Evolutionary conservation across 2,113 vertebrate species (phyloP).

Genomic region (Theristicus caerulescens): DNA sequence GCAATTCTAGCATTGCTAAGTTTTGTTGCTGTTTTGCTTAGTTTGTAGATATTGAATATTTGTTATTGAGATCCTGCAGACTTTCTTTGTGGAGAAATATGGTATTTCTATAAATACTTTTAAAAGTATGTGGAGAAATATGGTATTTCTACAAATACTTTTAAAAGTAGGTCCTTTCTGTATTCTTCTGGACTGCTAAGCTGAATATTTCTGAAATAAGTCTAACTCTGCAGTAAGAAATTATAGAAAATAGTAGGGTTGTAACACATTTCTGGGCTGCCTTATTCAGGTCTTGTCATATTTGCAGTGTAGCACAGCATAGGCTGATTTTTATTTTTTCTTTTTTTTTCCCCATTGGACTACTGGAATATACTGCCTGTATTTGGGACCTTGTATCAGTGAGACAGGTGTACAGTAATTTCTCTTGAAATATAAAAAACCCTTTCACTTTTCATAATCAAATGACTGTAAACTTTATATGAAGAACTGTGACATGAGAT

Average conservation of each 20-base stretch:
- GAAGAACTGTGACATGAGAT: background rate
- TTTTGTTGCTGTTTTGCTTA: background rate
- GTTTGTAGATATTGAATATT: background rate
- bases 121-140: too few relatives aligned
- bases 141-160: too few relatives aligned
- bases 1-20: background rate
- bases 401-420: background rate
- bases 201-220: background rate
- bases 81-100: background rate
- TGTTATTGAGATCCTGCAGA: background rate
- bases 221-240: background rate
- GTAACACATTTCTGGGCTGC: background rate
- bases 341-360: background rate
- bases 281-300: background rate
- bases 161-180: background rate
- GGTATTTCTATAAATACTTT: background rate
- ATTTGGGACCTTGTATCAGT: background rate
- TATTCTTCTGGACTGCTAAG: background rate
- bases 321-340: background rate
- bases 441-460: background rate
- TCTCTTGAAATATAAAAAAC: background rate
- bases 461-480: background rate
- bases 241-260: background rate
- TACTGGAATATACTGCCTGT: background rate
- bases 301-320: background rate